These are phyloP conservation scores for Nycteola revayana DNA, from an alignment of 2,888 invertebrate genomes.

Conservation along the genomic window DNA sequence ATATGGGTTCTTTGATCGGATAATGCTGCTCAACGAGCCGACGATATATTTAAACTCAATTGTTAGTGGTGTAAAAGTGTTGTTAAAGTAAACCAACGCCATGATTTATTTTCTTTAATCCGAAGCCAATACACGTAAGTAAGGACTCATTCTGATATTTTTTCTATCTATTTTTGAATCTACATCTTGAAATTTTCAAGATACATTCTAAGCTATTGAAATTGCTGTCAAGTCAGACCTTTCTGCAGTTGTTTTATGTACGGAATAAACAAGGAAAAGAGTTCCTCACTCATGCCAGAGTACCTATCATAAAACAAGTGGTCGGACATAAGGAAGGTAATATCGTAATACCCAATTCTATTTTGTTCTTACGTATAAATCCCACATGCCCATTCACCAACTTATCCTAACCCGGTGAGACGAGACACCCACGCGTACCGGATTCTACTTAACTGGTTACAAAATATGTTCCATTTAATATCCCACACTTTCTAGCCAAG, in stretches of 20 bases:
- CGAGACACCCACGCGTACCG: constrained; percentile 55
- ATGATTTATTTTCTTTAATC: too few species aligned
- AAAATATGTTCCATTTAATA: constrained; percentile 33
- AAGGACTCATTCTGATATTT: too few species aligned
- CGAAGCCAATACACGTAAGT: too few species aligned
- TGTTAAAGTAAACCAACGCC: too few species aligned
- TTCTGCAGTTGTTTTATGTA: too few species aligned
- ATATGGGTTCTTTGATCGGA: constrained; percentile 19
- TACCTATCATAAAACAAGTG: constrained; percentile 11
- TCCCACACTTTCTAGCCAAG: constrained; percentile 23
- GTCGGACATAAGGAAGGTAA: constrained; percentile 13
- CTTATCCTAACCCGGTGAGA: constrained; percentile 42
- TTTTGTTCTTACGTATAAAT: constrained; percentile 23
- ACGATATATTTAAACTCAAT: constrained; percentile 14
- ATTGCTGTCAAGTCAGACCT: too few species aligned
- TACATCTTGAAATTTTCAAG: too few species aligned
- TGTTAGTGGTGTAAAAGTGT: constrained; percentile 8
- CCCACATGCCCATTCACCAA: constrained; percentile 25
- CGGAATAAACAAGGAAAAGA: too few species aligned
- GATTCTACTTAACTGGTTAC: constrained; percentile 58
- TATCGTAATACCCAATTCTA: constrained; percentile 20
- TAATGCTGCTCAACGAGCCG: constrained; percentile 10
- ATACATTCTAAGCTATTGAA: too few species aligned
- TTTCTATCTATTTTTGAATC: too few species aligned
- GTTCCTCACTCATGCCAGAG: constrained; percentile 5